Base-by-base conservation (phyloP, 2,113 vertebrate species). In the Vidua macroura region DNA sequence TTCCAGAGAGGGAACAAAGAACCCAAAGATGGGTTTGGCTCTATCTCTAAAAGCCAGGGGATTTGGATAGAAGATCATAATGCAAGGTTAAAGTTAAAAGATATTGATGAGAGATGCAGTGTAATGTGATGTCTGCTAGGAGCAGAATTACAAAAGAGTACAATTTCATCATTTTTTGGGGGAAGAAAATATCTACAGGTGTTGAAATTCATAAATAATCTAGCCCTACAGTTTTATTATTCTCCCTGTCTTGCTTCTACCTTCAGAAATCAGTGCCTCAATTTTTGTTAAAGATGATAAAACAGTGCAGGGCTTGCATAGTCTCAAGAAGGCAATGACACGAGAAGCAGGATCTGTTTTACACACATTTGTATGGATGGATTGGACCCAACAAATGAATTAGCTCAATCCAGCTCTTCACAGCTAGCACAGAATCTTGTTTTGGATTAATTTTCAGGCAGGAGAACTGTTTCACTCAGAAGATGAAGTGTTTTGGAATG, bases 371-470 rank as follows among this genome's bases (percentile, higher is more conserved):
- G 10, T 80, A 77, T 74, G 59, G 4, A 83, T 51, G 69, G 76
- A 85, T 59, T 67, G 72, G 51, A 92, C 79, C 43, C 85, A 86
- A 55, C 46, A 78, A 88, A 83, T 24, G 44, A 62, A 86, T 88
- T 93, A 72, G 33, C 86, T 91, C 43, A 41, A 95, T 83, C 63
- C 83, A 91, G 76, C 43, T 78, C 64, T 69, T 88, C 64, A 69
- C 67, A 90, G 64, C 63, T 58, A 83, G 68, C 51, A 49, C 46
- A 80, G 67, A 88, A 74, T 63, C 68, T 88, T 86, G 56, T 59
- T 95, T 95, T 88, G 80, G 86, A 95, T 94, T 90, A 90, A 74
- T 93, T 94, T 93, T 93, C 88, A 94, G 60, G 73, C 73, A 86
- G 33, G 18, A 93, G 60, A 94, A 95, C 64, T 78, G 52, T 91